Base-by-base conservation (phyloP, 37 sponge, comb jelly and placozoan species). In the Geodia barretti region DNA sequence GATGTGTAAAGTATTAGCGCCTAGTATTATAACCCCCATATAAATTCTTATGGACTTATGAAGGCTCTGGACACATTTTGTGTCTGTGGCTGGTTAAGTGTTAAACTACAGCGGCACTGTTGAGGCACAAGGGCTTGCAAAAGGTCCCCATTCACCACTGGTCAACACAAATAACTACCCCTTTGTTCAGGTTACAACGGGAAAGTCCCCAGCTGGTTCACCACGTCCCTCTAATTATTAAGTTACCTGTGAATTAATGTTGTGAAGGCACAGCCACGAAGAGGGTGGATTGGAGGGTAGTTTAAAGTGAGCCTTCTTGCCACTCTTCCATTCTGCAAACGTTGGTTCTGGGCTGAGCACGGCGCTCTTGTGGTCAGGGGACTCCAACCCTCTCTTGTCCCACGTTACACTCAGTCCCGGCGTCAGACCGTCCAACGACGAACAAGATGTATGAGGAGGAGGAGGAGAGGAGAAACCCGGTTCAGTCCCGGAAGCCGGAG, bases 211-310 rank as follows among this genome's bases (percentile, higher is more conserved):
- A n/a, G n/a, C n/a, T n/a, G n/a, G n/a, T n/a, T n/a, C n/a, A n/a
- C n/a, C n/a, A n/a, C n/a, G n/a, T n/a, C n/a, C n/a, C n/a, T n/a
- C n/a, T n/a, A n/a, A n/a, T n/a, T n/a, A n/a, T n/a, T n/a, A n/a
- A n/a, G n/a, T n/a, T 60, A 89, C 92, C 88, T 83, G 87, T 35
- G 80, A 26, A 28, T 60, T 77, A 1, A 87, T 35, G 29, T 73
- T 86, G 64, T 70, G 73, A 3, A 91, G 37, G 31, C 86, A 39
- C 4, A 91, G 84, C 92, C 92, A 91, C 3, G 92, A 86, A 21
- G 78, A 28, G 14, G 91, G 83, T 30, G 77, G 72, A 54, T 78
- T 86, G 25, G 66, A 64, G 8, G 84, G 81, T 8, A 69, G 76
- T 54, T 89, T 83, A 75, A 83, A 79, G 19, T 37, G 80, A 23